Percentiles rank a stretch among this genome's conserved stretches.
phyloP scores from a whole-genome alignment of 2,797 vertebrate species.

The Mus spretus region DNA sequence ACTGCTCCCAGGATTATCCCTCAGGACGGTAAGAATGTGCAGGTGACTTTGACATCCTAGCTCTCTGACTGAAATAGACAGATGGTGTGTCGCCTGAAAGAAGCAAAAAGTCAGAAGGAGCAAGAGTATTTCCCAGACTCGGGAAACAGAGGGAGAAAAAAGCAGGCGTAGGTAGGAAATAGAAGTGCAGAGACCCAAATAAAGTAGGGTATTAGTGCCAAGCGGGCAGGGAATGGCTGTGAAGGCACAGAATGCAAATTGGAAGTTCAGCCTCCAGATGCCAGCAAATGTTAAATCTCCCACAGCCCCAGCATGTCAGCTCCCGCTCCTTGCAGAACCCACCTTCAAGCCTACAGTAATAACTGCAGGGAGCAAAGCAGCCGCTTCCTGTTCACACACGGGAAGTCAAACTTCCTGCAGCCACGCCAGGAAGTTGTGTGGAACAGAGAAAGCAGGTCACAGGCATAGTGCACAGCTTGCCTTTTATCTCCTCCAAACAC shows the following conservation, averaged over 20 bases:
- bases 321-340: neutral
- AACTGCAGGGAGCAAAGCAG: neutral
- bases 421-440: conserved; percentile 32
- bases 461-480: neutral
- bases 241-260: neutral
- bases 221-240: neutral
- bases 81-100: neutral
- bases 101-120: neutral
- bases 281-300: neutral
- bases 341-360: neutral
- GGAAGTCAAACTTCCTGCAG: neutral
- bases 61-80: conserved; percentile 21
- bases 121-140: conserved; percentile 26
- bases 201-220: neutral
- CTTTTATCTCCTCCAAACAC: conserved; percentile 67
- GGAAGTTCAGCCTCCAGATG: neutral
- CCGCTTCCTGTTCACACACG: neutral
- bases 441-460: conserved; percentile 52
- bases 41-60: neutral
- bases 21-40: neutral
- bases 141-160: neutral
- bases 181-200: conserved; percentile 24
- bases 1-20: neutral
- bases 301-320: neutral
- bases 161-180: neutral